These are phyloP conservation scores for Cheilosia soror DNA, from an alignment of 2,888 invertebrate species.

Conservation along the genomic window DNA sequence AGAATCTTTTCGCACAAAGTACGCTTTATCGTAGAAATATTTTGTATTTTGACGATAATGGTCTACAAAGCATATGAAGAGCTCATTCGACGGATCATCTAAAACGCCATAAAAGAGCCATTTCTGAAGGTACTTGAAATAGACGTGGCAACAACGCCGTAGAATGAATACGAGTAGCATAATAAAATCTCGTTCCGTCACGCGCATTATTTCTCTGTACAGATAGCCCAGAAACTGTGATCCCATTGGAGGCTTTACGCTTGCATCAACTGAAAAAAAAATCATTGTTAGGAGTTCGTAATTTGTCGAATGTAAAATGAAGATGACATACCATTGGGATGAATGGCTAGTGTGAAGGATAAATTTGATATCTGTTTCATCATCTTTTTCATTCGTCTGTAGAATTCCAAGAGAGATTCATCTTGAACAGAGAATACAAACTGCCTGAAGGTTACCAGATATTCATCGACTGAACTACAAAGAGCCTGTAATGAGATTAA, in stretches of 20 bases:
- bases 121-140: constrained; percentile 86
- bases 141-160: constrained; percentile 81
- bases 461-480: constrained; percentile 86
- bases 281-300: not conserved
- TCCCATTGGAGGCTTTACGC: constrained; percentile 78
- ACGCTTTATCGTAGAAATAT: constrained; percentile 82
- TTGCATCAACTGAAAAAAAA: constrained; percentile 77
- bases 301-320: not conserved
- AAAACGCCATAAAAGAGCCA: constrained; percentile 94
- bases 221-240: constrained; percentile 81
- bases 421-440: constrained; percentile 79
- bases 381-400: constrained; percentile 78
- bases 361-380: constrained; percentile 80
- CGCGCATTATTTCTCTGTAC: constrained; percentile 80
- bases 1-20: constrained; percentile 79
- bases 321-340: constrained; percentile 78
- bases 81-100: constrained; percentile 92
- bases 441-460: constrained; percentile 86
- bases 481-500: constrained; percentile 85
- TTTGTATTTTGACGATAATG: constrained; percentile 81
- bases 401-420: constrained; percentile 78
- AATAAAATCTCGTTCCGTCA: constrained; percentile 79
- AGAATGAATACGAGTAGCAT: constrained; percentile 81
- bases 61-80: constrained; percentile 87
- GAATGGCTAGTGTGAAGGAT: constrained; percentile 79